phyloP scores from a whole-genome alignment of 2,113 vertebrate species.

The Petrocephalus zakoni region DNA sequence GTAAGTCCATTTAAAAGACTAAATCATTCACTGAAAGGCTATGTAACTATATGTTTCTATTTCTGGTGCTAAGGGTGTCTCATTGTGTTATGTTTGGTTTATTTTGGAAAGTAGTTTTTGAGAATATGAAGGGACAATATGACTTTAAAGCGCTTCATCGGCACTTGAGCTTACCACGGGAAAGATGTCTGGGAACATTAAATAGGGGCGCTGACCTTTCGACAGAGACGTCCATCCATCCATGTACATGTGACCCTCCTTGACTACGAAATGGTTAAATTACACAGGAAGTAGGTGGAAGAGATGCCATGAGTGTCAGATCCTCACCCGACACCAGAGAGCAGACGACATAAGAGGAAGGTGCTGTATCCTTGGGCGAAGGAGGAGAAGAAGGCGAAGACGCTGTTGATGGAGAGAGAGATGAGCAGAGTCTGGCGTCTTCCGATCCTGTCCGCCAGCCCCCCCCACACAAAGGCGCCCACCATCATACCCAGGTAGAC shows the following conservation, averaged over 20 bases:
- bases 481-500: conserved; percentile 98
- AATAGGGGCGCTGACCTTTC: not conserved
- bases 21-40: not conserved
- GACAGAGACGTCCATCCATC: not conserved
- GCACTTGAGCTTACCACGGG: not conserved
- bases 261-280: not conserved
- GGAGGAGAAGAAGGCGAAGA: conserved; percentile 97
- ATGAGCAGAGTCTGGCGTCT: conserved; percentile 91
- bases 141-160: not conserved
- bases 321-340: conserved; percentile 88
- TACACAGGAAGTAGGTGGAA: not conserved
- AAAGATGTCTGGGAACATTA: not conserved
- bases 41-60: not conserved
- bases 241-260: not conserved
- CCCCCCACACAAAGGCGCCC: conserved; percentile 92
- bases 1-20: not conserved
- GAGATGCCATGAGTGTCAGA: not conserved
- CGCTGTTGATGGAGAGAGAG: conserved; percentile 94
- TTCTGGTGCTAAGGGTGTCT: not conserved
- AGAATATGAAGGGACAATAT: not conserved
- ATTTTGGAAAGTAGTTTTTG: not conserved
- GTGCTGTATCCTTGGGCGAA: conserved; percentile 95
- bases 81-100: not conserved
- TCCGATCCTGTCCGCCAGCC: conserved; percentile 87
- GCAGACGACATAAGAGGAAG: conserved; percentile 91